A percentile compares a stretch with the other conserved stretches of the same genome.
These are phyloP conservation scores for Platypus cylindrus DNA, from an alignment of 2,888 invertebrate genomes.

Conservation along the genomic window DNA sequence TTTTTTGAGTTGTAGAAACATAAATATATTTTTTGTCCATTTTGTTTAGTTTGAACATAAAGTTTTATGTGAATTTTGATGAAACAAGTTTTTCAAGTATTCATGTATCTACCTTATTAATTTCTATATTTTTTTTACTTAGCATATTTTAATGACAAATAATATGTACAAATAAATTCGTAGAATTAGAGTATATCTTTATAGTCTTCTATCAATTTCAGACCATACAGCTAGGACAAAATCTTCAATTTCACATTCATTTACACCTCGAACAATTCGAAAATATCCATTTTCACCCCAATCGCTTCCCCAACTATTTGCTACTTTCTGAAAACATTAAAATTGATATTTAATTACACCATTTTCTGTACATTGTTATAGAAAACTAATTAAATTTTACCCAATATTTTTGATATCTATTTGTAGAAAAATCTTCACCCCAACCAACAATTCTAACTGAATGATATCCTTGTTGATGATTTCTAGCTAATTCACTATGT, in stretches of 20 bases:
- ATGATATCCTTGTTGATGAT: slow-evolving; percentile 60
- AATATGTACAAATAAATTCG: no score
- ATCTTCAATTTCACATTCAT: slow-evolving; percentile 84
- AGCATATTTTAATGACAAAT: no score
- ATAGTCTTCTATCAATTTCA: slow-evolving; percentile 22
- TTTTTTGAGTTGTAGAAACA: no score
- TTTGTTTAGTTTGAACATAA: no score
- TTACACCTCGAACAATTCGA: slow-evolving; percentile 67
- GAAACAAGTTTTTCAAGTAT: no score
- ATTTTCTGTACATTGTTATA: not conserved
- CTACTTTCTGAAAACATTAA: slow-evolving; percentile 56
- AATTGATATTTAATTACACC: not conserved
- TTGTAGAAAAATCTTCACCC: slow-evolving; percentile 58
- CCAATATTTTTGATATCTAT: slow-evolving; percentile 67
- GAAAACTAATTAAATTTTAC: slow-evolving; percentile 44
- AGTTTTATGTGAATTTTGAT: no score
- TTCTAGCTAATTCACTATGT: slow-evolving; percentile 42
- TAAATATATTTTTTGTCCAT: no score
- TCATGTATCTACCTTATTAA: no score
- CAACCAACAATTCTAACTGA: slow-evolving; percentile 87
- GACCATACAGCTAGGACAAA: slow-evolving; percentile 77
- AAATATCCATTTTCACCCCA: slow-evolving; percentile 93
- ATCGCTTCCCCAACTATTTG: slow-evolving; percentile 84
- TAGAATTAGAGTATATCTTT: no score
- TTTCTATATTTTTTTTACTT: no score